These are phyloP conservation scores for Unio pictorum DNA, from an alignment of 2,888 invertebrate genomes.

Conservation along the genomic window DNA sequence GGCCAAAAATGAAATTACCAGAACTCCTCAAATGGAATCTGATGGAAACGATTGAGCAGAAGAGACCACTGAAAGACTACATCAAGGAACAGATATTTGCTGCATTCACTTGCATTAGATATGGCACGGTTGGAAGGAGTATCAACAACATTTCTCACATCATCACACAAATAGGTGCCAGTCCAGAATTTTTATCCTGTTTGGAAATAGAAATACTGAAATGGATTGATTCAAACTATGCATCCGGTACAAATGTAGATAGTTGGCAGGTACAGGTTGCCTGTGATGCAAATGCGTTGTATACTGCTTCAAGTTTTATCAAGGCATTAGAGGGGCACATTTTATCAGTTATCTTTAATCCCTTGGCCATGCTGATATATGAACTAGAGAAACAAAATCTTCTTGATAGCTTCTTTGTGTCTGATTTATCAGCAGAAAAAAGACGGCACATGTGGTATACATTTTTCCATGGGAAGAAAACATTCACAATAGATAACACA, in stretches of 20 bases:
- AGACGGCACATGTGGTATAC: constrained; percentile 15
- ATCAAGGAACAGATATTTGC: no score
- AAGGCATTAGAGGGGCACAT: constrained; percentile 31
- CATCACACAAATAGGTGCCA: neutral
- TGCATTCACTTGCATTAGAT: no score
- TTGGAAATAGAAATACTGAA: constrained; percentile 7
- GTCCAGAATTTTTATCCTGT: constrained; percentile 6
- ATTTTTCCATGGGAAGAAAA: constrained; percentile 4
- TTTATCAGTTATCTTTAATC: constrained; percentile 18
- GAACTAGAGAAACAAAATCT: constrained; percentile 21
- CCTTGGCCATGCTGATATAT: constrained; percentile 33
- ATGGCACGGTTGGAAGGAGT: no score
- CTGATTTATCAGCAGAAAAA: constrained; percentile 1
- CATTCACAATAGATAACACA: constrained; percentile 18
- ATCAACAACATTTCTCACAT: no score
- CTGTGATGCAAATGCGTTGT: constrained; percentile 17
- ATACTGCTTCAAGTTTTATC: constrained; percentile 19
- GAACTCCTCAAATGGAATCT: neutral
- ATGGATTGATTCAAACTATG: neutral
- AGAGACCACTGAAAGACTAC: no score
- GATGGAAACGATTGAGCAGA: no score
- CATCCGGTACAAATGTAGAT: neutral
- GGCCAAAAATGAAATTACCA: neutral
- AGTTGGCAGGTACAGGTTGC: constrained; percentile 32
- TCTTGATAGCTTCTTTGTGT: constrained; percentile 24